These are phyloP conservation scores for Heteromormyrus szaboi DNA, from an alignment of 2,797 vertebrate genomes.

Conservation along the genomic window DNA sequence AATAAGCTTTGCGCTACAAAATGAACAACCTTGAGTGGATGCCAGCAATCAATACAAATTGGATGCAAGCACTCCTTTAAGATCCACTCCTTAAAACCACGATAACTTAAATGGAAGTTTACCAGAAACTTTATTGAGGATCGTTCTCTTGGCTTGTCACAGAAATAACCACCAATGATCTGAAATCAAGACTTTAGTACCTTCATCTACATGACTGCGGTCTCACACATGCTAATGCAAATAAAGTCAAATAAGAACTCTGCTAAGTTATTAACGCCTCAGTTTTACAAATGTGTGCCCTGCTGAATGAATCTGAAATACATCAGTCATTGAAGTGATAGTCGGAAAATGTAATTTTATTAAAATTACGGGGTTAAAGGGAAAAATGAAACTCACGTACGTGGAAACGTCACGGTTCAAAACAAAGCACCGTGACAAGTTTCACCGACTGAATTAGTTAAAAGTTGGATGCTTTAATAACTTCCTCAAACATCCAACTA, in stretches of 20 bases:
- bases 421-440: neutral
- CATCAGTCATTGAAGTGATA: neutral
- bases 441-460: neutral
- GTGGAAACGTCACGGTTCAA: neutral
- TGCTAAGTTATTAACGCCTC: neutral
- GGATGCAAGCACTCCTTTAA: neutral
- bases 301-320: neutral
- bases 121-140: neutral
- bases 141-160: neutral
- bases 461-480: neutral
- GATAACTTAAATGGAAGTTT: neutral
- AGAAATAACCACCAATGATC: neutral
- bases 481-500: neutral
- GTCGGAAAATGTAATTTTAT: neutral
- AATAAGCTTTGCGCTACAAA: neutral
- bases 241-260: neutral
- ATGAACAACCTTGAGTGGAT: neutral
- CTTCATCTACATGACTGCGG: neutral
- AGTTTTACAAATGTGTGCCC: neutral
- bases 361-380: neutral
- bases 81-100: neutral
- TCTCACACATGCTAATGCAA: neutral
- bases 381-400: neutral
- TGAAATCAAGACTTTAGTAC: neutral
- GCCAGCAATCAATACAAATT: conserved; percentile 7